Percentiles rank a stretch among this genome's conserved stretches.
These are phyloP conservation scores for Helicoverpa zea DNA, from an alignment of 1,140 invertebrate genomes.

Conservation along the genomic window DNA sequence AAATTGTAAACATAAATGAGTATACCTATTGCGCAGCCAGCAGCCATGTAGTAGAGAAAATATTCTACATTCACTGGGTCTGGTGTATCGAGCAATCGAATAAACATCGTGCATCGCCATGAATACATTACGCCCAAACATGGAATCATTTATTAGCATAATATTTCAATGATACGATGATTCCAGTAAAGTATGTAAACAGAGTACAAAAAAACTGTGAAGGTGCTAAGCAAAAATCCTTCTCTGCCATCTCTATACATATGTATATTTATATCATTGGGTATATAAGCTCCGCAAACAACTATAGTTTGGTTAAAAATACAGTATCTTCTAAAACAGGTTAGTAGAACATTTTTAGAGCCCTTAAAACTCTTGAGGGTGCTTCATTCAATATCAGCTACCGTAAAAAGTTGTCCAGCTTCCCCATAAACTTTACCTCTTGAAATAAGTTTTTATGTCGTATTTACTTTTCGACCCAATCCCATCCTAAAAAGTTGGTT, in stretches of 20 bases:
- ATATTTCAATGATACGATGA: conserved; percentile 24
- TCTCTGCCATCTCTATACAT: neutral
- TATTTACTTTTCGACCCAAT: conserved; percentile 1
- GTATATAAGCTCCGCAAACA: too few relatives aligned
- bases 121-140: conserved; percentile 67
- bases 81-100: conserved; percentile 41
- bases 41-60: conserved; percentile 43
- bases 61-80: conserved; percentile 55
- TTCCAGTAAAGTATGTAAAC: neutral
- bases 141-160: conserved; percentile 65
- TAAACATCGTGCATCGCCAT: conserved; percentile 53
- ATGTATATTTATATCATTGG: too few relatives aligned
- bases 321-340: too few relatives aligned
- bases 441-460: neutral
- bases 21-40: conserved; percentile 5
- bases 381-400: conserved; percentile 20
- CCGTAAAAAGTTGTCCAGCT: neutral
- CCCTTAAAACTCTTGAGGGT: neutral
- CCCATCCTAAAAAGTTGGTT: neutral
- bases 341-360: neutral
- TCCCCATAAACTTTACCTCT: conserved; percentile 9
- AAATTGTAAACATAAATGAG: conserved; percentile 27
- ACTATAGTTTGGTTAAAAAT: too few relatives aligned
- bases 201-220: neutral
- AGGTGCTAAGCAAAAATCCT: neutral